Evolutionary conservation across 1,140 invertebrate genomes (phyloP), one percentile per base, ranked within the genome.

Genomic region (Trichoplusia ni): DNA sequence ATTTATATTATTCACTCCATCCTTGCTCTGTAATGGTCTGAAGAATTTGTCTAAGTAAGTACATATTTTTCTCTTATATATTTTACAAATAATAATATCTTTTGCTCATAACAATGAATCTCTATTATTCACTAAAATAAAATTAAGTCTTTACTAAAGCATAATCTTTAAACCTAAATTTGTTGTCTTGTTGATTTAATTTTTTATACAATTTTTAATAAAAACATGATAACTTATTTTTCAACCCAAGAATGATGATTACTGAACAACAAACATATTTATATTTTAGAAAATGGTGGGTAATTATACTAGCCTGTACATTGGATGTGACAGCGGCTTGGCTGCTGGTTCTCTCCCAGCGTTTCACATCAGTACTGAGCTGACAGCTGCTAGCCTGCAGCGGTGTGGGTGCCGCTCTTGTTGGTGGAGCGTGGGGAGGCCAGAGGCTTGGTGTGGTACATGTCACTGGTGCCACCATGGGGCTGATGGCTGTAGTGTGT

Each of bases 331-430:
- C 90, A 70, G 87, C 89, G 6, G 84, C 76, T 46, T 91, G 84
- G 77, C 65, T 91, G 42, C 68, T 91, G 23, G 89, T 91, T 0
- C 71, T 86, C 71, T 91, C 89, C 0, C 90, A 91, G 69, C 69
- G 89, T 5, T 91, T 85, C 63, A 91, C 89, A 9, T 91, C 90
- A 8, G 90, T 90, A 9, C 64, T 90, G 19, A 91, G 90, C 82
- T 94, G 95, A 91, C 92, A 97, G 95, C 90, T 97, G 72, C 89
- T 98, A 64, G 95, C 97, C 75, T 97, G 96, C 86, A 96, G 96
- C 62, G 95, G 95, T 13, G 96, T 98, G 65, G 96, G 96, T 1
- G 95, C 95, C 13, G 96, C 96, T 2, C 82, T 98, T 67, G 92
- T 96, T 92, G 92, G 89, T 92, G 73, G 94, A 93, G 81, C 93